Percentiles rank a stretch among this genome's conserved stretches.
phyloP scores from a whole-genome alignment of 2,888 invertebrate species.

The Rosalia funebris region DNA sequence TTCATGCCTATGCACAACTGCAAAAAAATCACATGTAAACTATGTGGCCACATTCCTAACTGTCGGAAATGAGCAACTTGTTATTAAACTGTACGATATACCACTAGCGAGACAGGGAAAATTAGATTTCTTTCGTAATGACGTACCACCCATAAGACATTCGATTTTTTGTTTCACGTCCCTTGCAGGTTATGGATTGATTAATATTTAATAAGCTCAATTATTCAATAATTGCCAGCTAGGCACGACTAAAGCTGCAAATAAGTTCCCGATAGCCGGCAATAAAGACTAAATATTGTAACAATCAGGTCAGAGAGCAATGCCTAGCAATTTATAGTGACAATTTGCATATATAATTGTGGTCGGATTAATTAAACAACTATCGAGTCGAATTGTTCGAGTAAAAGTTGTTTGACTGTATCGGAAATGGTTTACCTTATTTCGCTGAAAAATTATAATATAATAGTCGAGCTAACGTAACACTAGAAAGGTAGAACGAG shows the following conservation, averaged over 20 bases:
- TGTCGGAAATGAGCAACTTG: neutral
- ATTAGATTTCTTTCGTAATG: neutral
- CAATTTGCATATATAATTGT: conserved; percentile 26
- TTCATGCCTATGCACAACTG: too few relatives aligned
- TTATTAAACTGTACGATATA: neutral
- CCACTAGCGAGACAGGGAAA: neutral
- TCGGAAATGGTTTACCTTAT: neutral
- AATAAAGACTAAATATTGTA: conserved; percentile 25
- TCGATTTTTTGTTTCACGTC: neutral
- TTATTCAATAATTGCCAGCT: too few relatives aligned
- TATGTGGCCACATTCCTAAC: too few relatives aligned
- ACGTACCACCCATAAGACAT: neutral
- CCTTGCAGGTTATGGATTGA: too few relatives aligned
- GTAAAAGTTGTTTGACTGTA: conserved; percentile 28
- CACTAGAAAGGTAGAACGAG: conserved; percentile 25
- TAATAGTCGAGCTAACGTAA: conserved; percentile 4
- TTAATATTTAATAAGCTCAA: too few relatives aligned
- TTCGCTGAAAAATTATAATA: neutral
- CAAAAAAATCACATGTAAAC: too few relatives aligned
- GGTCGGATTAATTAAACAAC: conserved; percentile 3
- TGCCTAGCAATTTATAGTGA: conserved; percentile 33
- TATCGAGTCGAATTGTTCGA: conserved; percentile 8
- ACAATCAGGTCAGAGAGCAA: conserved; percentile 32
- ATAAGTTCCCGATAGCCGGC: neutral
- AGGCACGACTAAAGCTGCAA: neutral